A percentile compares a stretch with the other conserved stretches of the same genome.
phyloP scores from a whole-genome alignment of 2,797 vertebrate genomes.

The Chaetodon trifasciatus region DNA sequence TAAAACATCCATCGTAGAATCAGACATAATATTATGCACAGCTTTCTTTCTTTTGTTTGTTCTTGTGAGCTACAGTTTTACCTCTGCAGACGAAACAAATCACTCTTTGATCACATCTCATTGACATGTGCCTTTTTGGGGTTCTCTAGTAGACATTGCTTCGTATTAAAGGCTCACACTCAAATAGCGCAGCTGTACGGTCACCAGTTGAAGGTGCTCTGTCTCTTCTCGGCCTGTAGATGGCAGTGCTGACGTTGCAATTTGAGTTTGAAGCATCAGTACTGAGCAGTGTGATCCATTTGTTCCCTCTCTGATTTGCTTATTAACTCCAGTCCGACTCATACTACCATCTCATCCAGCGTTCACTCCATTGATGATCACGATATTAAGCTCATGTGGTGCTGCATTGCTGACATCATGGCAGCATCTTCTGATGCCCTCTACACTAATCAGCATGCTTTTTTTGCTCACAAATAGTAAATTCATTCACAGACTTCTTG shows the following conservation, averaged over 20 bases:
- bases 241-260: slow-evolving; percentile 57
- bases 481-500: slow-evolving; percentile 30
- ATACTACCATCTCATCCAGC: not conserved
- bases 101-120: not conserved
- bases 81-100: slow-evolving; percentile 1
- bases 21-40: not conserved
- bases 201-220: slow-evolving; percentile 1
- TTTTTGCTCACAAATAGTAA: slow-evolving; percentile 15
- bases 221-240: slow-evolving; percentile 57
- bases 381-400: slow-evolving; percentile 25
- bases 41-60: not conserved
- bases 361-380: slow-evolving; percentile 34
- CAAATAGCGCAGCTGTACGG: not conserved
- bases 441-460: slow-evolving; percentile 12
- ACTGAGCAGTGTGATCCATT: slow-evolving; percentile 10
- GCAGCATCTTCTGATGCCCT: slow-evolving; percentile 28
- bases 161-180: not conserved
- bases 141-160: not conserved
- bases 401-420: slow-evolving; percentile 29
- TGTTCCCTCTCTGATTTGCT: slow-evolving; percentile 19
- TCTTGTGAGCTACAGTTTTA: not conserved
- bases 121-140: not conserved
- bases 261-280: not conserved
- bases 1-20: too few species aligned
- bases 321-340: slow-evolving; percentile 25